Evolutionary conservation across 2,113 vertebrate species (phyloP).

Genomic region (Neofelis nebulosa): DNA sequence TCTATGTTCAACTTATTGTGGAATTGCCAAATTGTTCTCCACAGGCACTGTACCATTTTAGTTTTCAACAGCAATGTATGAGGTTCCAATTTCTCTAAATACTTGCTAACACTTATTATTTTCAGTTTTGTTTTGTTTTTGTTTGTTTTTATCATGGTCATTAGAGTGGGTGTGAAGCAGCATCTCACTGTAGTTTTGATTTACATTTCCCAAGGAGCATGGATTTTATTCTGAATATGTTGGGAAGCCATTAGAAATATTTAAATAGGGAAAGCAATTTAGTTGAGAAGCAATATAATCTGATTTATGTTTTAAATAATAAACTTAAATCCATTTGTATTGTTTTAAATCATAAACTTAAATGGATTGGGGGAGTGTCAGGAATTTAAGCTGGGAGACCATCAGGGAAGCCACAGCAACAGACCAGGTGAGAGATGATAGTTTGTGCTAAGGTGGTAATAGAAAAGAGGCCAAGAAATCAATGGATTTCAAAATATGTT

Average conservation of each 20-base stretch:
- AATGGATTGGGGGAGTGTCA: neutral
- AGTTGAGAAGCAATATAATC: neutral
- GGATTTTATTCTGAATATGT: slow-evolving; percentile 39
- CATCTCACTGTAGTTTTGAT: neutral
- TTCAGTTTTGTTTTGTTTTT: neutral
- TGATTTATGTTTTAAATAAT: slow-evolving; percentile 34
- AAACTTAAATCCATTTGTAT: slow-evolving; percentile 22
- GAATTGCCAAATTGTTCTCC: neutral
- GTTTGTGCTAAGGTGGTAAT: neutral
- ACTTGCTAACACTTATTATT: neutral
- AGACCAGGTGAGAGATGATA: neutral
- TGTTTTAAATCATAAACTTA: slow-evolving; percentile 44
- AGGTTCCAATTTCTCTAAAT: neutral
- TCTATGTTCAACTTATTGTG: neutral
- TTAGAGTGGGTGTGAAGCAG: neutral
- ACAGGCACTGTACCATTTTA: neutral
- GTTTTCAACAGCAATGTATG: neutral
- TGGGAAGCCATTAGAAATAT: neutral
- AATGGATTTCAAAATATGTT: slow-evolving; percentile 1
- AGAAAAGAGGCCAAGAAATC: slow-evolving; percentile 3
- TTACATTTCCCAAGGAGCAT: slow-evolving; percentile 8
- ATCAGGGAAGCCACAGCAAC: neutral
- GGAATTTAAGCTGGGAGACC: neutral
- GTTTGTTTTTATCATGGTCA: neutral
- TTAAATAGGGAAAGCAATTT: neutral